phyloP scores from a whole-genome alignment of 30 jellyfish, hydroid and myxozoan species.

The Hydractinia echinata region DNA sequence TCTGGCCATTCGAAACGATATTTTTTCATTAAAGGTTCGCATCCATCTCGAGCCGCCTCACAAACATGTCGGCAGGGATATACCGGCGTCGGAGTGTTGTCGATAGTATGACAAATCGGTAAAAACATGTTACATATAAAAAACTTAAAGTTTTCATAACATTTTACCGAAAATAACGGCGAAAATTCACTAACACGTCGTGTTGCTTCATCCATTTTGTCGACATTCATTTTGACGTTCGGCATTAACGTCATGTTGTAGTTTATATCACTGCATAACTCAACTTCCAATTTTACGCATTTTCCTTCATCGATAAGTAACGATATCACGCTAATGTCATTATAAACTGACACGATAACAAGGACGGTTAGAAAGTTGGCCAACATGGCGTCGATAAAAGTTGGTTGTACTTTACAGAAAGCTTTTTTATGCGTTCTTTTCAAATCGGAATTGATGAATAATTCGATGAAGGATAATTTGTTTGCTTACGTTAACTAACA shows the following conservation, averaged over 20 bases:
- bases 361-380: too few relatives aligned
- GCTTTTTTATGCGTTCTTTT: too few relatives aligned
- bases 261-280: neutral
- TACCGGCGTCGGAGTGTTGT: conserved; percentile 71
- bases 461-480: too few relatives aligned
- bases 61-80: conserved; percentile 90
- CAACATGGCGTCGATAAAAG: too few relatives aligned
- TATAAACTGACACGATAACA: too few relatives aligned
- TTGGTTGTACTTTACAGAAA: too few relatives aligned
- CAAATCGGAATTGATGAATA: too few relatives aligned
- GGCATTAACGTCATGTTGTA: conserved; percentile 73
- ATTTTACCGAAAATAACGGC: conserved; percentile 59
- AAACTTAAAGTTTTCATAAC: conserved; percentile 66
- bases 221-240: conserved; percentile 60
- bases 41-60: conserved; percentile 73
- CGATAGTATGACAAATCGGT: conserved; percentile 61
- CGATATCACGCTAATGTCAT: too few relatives aligned
- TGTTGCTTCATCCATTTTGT: conserved; percentile 67
- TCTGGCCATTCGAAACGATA: conserved; percentile 83
- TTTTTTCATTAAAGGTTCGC: conserved; percentile 79
- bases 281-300: conserved; percentile 3
- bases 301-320: neutral
- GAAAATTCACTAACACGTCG: conserved; percentile 65
- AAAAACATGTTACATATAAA: conserved; percentile 80
- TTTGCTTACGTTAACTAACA: too few relatives aligned